A percentile compares a stretch with the other conserved stretches of the same genome.
phyloP scores from a whole-genome alignment of 2,888 invertebrate genomes.

The Pycnomerus fuliginosus region DNA sequence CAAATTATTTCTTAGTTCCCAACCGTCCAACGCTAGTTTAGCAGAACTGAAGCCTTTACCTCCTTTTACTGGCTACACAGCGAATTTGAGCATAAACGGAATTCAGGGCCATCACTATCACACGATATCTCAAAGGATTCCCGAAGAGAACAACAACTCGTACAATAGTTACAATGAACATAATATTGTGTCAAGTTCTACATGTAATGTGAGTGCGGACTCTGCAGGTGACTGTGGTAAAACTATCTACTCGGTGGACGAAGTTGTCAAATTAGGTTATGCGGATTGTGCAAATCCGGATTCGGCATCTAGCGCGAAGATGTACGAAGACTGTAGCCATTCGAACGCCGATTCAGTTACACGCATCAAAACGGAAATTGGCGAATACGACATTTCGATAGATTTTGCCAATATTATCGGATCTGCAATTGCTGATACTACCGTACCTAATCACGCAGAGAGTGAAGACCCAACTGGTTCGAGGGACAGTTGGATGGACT shows the following conservation, averaged over 20 bases:
- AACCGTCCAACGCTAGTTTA: constrained; percentile 63
- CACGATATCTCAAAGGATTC: constrained; percentile 75
- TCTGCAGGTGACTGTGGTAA: constrained; percentile 54
- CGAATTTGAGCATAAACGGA: constrained; percentile 83
- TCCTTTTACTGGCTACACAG: constrained; percentile 84
- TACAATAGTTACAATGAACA: constrained; percentile 61
- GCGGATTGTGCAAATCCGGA: constrained; percentile 56
- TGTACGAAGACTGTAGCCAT: constrained; percentile 59
- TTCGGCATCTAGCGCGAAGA: constrained; percentile 58
- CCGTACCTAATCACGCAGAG: constrained; percentile 69
- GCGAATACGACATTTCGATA: constrained; percentile 67
- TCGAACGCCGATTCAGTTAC: constrained; percentile 53
- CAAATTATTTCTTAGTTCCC: constrained; percentile 60
- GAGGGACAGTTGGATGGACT: constrained; percentile 84
- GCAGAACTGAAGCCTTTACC: constrained; percentile 85
- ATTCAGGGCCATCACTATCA: constrained; percentile 87
- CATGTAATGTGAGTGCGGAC: constrained; percentile 59
- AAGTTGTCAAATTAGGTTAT: constrained; percentile 52
- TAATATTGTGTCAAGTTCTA: constrained; percentile 73
- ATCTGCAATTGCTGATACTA: constrained; percentile 86
- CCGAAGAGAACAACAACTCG: constrained; percentile 71
- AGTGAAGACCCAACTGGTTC: constrained; percentile 71
- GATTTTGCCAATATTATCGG: constrained; percentile 86
- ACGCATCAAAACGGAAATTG: constrained; percentile 58
- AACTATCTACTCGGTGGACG: constrained; percentile 56